A percentile compares a stretch with the other conserved stretches of the same genome.
phyloP scores from a whole-genome alignment of 2,113 vertebrate species.

The Gila orcuttii region DNA sequence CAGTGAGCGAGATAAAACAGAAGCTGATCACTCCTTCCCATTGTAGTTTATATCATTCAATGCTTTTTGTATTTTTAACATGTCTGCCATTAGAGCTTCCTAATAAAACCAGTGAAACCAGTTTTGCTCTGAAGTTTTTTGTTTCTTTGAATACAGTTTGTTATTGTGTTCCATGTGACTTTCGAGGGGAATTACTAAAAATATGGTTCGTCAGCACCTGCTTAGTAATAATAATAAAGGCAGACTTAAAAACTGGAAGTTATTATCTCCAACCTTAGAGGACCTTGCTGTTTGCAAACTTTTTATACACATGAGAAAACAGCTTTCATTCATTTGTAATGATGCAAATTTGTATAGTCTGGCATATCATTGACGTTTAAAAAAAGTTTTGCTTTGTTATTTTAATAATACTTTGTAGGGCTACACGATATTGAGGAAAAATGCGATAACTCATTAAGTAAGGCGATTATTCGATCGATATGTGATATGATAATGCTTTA shows the following conservation, averaged over 20 bases:
- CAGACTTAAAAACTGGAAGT: neutral
- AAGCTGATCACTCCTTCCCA: neutral
- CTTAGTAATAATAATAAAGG: neutral
- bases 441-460: no score
- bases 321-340: neutral
- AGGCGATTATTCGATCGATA: no score
- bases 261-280: conserved; percentile 3
- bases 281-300: neutral
- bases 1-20: conserved; percentile 4
- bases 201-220: neutral
- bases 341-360: neutral
- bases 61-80: neutral
- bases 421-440: no score
- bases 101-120: conserved; percentile 7
- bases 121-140: neutral
- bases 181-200: neutral
- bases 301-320: neutral
- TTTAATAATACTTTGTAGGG: no score
- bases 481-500: no score
- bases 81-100: neutral
- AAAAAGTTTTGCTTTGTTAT: no score
- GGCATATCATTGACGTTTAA: neutral
- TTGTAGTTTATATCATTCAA: neutral
- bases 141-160: neutral
- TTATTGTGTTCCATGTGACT: neutral